Evolutionary conservation across 1,140 invertebrate genomes (phyloP).

Genomic region (Choristoneura fumiferana): DNA sequence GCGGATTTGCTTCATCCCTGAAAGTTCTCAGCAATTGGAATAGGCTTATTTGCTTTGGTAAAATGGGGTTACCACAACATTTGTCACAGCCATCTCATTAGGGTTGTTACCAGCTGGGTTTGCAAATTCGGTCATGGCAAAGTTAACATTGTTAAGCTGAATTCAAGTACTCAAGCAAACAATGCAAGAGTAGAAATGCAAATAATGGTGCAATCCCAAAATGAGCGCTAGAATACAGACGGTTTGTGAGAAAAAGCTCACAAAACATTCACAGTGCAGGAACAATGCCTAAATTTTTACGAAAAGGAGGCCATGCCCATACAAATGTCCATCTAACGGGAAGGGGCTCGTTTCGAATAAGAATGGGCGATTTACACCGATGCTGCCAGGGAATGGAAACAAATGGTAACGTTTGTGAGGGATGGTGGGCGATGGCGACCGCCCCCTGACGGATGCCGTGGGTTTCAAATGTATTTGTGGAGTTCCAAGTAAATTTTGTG

Average conservation of each 20-base stretch:
- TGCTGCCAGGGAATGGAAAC: constrained; percentile 22
- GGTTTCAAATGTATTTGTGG: constrained; percentile 20
- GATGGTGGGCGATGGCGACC: constrained; percentile 2
- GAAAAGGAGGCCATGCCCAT: constrained; percentile 16
- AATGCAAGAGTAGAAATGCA: no score
- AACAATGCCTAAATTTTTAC: constrained; percentile 12
- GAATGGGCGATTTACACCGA: constrained; percentile 26
- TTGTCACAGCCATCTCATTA: not conserved
- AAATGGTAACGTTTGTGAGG: constrained; percentile 20
- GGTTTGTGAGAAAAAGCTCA: not conserved
- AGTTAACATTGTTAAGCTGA: no score
- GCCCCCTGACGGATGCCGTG: constrained; percentile 18
- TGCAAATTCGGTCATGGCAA: not conserved
- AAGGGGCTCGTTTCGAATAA: constrained; percentile 21
- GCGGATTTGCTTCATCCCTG: not conserved
- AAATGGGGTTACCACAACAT: constrained; percentile 8
- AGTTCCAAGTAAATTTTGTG: constrained; percentile 6
- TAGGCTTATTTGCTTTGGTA: constrained; percentile 2
- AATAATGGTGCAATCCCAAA: not conserved
- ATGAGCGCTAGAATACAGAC: not conserved
- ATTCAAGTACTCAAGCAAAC: no score
- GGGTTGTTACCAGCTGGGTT: not conserved
- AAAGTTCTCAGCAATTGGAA: not conserved
- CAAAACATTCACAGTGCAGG: not conserved
- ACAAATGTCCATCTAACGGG: constrained; percentile 22